Percentiles rank a stretch among this genome's conserved stretches.
These are phyloP conservation scores for Helarctos malayanus DNA, from an alignment of 2,797 vertebrate genomes.

Conservation along the genomic window DNA sequence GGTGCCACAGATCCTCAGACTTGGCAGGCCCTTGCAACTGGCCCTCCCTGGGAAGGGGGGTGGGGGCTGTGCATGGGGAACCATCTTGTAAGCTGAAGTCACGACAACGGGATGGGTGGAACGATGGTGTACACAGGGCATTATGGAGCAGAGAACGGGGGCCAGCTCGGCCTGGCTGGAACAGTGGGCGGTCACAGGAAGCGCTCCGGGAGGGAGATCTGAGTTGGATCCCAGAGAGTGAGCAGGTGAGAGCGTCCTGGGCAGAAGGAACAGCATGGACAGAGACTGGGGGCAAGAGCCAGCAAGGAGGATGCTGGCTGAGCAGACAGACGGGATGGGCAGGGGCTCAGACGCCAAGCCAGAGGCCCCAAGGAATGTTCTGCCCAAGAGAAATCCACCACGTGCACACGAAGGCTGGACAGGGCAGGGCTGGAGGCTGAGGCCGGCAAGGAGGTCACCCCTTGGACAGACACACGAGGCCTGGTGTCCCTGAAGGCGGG, in stretches of 20 bases:
- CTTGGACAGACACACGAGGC: neutral
- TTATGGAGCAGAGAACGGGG: too few species aligned
- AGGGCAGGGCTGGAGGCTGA: neutral
- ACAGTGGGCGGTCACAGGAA: neutral
- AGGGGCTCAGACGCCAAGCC: neutral
- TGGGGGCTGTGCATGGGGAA: neutral
- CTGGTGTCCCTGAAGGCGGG: neutral
- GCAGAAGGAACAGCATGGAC: neutral
- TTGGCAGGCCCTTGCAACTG: neutral
- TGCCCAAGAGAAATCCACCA: neutral
- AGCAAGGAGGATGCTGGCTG: neutral
- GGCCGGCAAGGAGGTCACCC: neutral
- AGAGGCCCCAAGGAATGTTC: neutral
- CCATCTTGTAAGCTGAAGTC: neutral
- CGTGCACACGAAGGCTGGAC: fast-evolving
- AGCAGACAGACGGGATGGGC: fast-evolving
- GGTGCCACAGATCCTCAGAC: neutral
- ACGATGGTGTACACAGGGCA: neutral
- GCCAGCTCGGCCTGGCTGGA: neutral
- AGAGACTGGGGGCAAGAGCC: neutral
- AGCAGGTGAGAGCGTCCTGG: neutral
- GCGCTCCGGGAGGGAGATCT: neutral
- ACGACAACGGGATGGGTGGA: neutral
- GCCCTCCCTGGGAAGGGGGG: neutral
- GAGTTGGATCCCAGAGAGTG: neutral